Percentiles rank a stretch among this genome's conserved stretches.
These are phyloP conservation scores for Aleiodes leptofemur DNA, from an alignment of 2,888 invertebrate species.

Conservation along the genomic window DNA sequence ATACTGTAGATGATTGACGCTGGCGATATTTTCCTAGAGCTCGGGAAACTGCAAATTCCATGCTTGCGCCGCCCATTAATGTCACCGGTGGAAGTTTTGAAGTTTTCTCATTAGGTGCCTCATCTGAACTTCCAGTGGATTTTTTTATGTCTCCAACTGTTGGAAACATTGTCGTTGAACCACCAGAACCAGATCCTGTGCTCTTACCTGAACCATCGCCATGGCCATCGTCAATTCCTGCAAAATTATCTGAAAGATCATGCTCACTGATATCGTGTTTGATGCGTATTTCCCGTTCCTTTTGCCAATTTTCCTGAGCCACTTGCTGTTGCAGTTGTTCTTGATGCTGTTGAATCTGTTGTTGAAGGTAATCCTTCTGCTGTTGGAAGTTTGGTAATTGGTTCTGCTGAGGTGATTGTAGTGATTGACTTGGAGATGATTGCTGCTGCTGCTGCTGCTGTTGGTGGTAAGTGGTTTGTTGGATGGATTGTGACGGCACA, in stretches of 20 bases:
- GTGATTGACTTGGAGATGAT: conserved; percentile 52
- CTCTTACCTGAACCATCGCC: conserved; percentile 79
- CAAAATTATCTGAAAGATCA: conserved; percentile 79
- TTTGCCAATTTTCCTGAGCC: conserved; percentile 72
- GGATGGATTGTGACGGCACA: conserved; percentile 54
- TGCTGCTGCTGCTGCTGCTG: conserved; percentile 6
- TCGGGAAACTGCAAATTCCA: conserved; percentile 90
- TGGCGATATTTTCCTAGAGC: conserved; percentile 88
- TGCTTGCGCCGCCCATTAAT: conserved; percentile 80
- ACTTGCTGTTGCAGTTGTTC: conserved; percentile 69
- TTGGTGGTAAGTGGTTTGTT: conserved; percentile 51
- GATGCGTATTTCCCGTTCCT: conserved; percentile 59
- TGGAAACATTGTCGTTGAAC: conserved; percentile 80
- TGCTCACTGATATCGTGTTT: conserved; percentile 79
- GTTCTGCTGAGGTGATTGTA: conserved; percentile 56
- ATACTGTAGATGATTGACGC: conserved; percentile 83
- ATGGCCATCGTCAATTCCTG: conserved; percentile 76
- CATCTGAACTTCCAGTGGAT: conserved; percentile 79
- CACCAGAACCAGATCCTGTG: conserved; percentile 80
- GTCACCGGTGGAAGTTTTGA: conserved; percentile 77
- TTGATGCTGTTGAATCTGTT: conserved; percentile 67
- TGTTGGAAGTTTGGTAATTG: conserved; percentile 66
- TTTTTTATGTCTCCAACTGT: conserved; percentile 86
- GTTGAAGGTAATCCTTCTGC: conserved; percentile 76
- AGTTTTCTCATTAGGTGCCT: conserved; percentile 75